Base-by-base conservation (phyloP, 2,113 vertebrate genomes). In the Elachura formosa region DNA sequence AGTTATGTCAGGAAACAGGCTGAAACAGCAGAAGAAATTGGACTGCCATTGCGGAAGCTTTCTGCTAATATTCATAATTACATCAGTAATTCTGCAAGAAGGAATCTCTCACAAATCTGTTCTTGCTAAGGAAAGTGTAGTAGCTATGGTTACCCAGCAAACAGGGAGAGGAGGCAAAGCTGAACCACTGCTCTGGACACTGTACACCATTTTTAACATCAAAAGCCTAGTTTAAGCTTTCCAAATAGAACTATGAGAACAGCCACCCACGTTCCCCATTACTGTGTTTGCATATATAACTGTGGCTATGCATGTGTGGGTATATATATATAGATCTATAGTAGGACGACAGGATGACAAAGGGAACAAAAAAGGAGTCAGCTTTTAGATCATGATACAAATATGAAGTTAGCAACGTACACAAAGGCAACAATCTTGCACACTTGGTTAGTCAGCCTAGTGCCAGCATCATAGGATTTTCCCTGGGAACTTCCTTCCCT, bases 71-170 rank as follows among this genome's bases (percentile, higher is more conserved):
- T 87, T 94, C 84, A 58, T 78, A 90, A 88, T 83, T 86, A 48
- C 34, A 72, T 59, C 71, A 93, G 78, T 89, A 72, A 86, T 87
- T 94, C 58, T 84, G 40, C n/a, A 81, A 59, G 73, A 80, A 90
- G 69, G 46, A 84, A 84, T 69, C 48, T 77, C 78, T 64, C 45
- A 83, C 63, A 85, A 89, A 80, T 63, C 63, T 83, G 48, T 52
- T 93, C 34, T 49, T 25, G 23, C 56, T 84, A 84, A 94, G 51
- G 24, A 41, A 78, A 90, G 61, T n/a, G 31, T 66, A 66, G 94
- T 97, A 91, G 64, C 94, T 87, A 95, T 93, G 87, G 92, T 96
- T 94, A 96, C 94, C 2, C 3, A 93, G 84, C 76, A 88, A 95
- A 86, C 34, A 52, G 51, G 19, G 67, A 84, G 66, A 87, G 41